Evolutionary conservation across 2,113 vertebrate genomes (phyloP), one percentile per base, ranked within the genome.

Genomic region (Lepidothrix coronata): DNA sequence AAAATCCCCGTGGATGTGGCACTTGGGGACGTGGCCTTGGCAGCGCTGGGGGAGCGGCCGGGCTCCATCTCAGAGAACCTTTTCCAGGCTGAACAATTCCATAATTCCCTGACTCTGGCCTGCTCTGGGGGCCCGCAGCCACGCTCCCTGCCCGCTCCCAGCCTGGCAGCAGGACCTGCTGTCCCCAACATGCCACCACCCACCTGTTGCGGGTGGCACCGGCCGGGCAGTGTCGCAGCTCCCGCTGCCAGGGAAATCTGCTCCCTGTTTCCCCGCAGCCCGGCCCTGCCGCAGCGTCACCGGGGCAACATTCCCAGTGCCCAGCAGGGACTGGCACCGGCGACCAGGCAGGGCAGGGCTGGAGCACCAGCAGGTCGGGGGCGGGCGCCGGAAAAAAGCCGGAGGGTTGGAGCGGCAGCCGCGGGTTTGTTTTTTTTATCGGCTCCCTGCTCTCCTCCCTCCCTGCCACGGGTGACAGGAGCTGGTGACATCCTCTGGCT

Each of bases 101-200:
- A 24, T 2, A 44, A 16, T 28, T 8, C 52, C 23, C 1, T 0
- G 0, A 4, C 1, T 24, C 68, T 21, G 61, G 8, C 0, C 43
- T 0, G 22, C 57, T 72, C 43, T 0, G 11, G 46, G 70, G 14
- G 31, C n/a, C 8, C 70, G 9, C 44, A 7, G 1, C 66, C 46
- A 0, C 1, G 1, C 20, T 6, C 25, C 62, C 51, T n/a, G 9
- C 27, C 68, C 0, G 46, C 52, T 62, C 48, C 70, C 21, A 0
- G 43, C 27, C 68, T 52, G 74, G 58, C 35, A 3, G 67, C 43
- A 5, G 31, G 35, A 0, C 3, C 43, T 8, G 88, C 77, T 66
- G 70, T 37, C 82, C 5, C 14, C 83, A 1, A 6, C 1, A 4
- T 16, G 10, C 44, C 12, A 39, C 39, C 39, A 5, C 4, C 11